phyloP scores from a whole-genome alignment of 2,113 vertebrate species.

The Hippocampus barbouri region DNA sequence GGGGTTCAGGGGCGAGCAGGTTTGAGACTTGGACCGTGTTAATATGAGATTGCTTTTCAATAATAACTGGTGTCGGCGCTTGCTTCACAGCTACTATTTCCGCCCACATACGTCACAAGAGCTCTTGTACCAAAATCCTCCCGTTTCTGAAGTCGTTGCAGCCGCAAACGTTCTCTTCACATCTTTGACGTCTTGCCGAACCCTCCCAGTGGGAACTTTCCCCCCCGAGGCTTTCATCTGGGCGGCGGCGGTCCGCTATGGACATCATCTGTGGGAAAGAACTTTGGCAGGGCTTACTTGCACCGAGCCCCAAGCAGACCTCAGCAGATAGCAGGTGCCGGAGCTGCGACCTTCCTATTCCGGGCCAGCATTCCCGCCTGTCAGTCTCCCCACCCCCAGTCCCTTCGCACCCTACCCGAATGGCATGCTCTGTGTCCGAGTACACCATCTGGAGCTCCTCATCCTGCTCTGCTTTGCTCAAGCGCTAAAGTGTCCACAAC shows the following conservation, averaged over 20 bases:
- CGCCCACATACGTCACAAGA: background rate
- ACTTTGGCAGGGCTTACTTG: slow-evolving; percentile 30
- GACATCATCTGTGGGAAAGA: slow-evolving; percentile 49
- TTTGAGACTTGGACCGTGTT: background rate
- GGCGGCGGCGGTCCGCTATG: slow-evolving; percentile 31
- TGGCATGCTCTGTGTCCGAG: slow-evolving; percentile 54
- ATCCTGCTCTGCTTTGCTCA: slow-evolving; percentile 40
- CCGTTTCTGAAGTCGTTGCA: background rate
- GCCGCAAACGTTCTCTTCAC: slow-evolving; percentile 25
- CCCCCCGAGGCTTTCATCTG: slow-evolving; percentile 56
- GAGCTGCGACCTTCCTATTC: slow-evolving; percentile 55
- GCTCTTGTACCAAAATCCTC: background rate
- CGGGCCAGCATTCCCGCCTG: slow-evolving; percentile 58
- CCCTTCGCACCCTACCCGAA: slow-evolving; percentile 10
- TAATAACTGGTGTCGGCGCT: too few relatives aligned
- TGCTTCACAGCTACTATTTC: background rate
- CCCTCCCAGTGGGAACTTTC: slow-evolving; percentile 9
- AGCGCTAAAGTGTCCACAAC: slow-evolving; percentile 41
- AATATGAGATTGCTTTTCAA: too few relatives aligned
- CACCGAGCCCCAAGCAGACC: slow-evolving; percentile 30
- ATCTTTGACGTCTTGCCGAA: slow-evolving; percentile 37
- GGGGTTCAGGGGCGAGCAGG: background rate
- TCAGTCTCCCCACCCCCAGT: slow-evolving; percentile 27
- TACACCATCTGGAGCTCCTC: slow-evolving; percentile 61
- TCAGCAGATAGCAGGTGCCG: slow-evolving; percentile 63